Evolutionary conservation across 2,888 invertebrate species (phyloP).

Genomic region (Globia sparganii): DNA sequence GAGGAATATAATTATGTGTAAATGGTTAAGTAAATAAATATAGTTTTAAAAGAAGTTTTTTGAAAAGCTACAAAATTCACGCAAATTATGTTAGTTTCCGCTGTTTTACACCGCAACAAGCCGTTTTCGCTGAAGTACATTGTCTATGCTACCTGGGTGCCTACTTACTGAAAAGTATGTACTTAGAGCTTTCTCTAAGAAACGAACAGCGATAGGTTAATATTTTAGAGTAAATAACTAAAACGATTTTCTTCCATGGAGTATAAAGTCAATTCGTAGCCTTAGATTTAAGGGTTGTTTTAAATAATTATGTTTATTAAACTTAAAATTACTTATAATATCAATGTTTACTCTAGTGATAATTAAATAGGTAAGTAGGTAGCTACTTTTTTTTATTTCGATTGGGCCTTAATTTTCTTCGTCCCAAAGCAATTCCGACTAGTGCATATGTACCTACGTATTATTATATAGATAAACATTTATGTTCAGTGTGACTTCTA

Average conservation of each 20-base stretch:
- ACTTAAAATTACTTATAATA: neutral
- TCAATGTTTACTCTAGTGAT: neutral
- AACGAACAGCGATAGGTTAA: neutral
- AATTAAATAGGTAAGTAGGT: neutral
- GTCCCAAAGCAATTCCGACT: neutral
- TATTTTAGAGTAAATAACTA: neutral
- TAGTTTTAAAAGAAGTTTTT: no score
- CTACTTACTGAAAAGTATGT: slow-evolving; percentile 15
- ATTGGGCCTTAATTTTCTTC: neutral
- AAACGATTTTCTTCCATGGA: neutral
- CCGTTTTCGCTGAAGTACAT: neutral
- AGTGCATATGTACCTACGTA: accelerated
- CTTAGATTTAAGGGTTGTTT: neutral
- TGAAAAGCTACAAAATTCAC: slow-evolving; percentile 17
- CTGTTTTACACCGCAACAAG: slow-evolving; percentile 11
- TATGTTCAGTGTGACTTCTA: neutral
- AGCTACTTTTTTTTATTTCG: neutral
- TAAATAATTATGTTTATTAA: no score
- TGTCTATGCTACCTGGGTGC: neutral
- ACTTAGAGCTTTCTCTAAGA: slow-evolving; percentile 20
- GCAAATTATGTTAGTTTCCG: neutral
- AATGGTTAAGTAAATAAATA: neutral
- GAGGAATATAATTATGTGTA: neutral
- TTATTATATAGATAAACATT: neutral
- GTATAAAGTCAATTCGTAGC: neutral